phyloP scores from a whole-genome alignment of 2,888 invertebrate genomes.

The Litoditis marina region DNA sequence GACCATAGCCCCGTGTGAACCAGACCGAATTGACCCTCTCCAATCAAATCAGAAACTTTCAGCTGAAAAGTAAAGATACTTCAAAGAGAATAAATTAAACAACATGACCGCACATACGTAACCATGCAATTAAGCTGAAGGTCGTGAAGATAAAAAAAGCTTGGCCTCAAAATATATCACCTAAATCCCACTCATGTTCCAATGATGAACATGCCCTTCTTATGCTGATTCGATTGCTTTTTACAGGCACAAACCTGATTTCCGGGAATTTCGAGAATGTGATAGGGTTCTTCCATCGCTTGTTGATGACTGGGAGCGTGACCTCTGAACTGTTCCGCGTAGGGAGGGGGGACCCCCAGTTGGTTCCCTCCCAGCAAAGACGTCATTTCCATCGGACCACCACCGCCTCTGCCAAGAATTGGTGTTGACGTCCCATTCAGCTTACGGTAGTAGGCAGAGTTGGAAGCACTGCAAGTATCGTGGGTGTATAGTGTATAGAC shows the following conservation, averaged over 20 bases:
- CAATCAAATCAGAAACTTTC: conserved; percentile 81
- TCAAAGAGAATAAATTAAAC: too few species aligned
- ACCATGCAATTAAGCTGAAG: too few species aligned
- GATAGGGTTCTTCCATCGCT: conserved; percentile 66
- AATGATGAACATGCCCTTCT: too few species aligned
- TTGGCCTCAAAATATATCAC: too few species aligned
- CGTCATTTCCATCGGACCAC: conserved; percentile 52
- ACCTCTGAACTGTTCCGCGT: conserved; percentile 63
- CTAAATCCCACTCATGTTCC: too few species aligned
- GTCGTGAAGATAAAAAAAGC: too few species aligned
- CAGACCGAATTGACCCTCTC: conserved; percentile 88
- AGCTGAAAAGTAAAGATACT: conserved; percentile 28
- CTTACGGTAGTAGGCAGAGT: conserved; percentile 70
- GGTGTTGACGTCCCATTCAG: conserved; percentile 70
- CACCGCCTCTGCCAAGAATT: conserved; percentile 57
- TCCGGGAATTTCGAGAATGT: conserved; percentile 49
- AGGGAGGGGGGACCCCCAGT: conserved; percentile 76
- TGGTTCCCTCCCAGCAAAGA: conserved; percentile 68
- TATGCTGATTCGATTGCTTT: too few species aligned
- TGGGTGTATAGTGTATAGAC: background rate
- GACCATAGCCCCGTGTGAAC: conserved; percentile 31
- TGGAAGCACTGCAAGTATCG: conserved; percentile 31
- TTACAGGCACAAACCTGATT: conserved; percentile 25
- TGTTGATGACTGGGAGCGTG: background rate
- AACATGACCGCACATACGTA: too few species aligned